Evolutionary conservation across 2,113 vertebrate genomes (phyloP), one percentile per base, ranked within the genome.

Genomic region (Pedionomus torquatus): DNA sequence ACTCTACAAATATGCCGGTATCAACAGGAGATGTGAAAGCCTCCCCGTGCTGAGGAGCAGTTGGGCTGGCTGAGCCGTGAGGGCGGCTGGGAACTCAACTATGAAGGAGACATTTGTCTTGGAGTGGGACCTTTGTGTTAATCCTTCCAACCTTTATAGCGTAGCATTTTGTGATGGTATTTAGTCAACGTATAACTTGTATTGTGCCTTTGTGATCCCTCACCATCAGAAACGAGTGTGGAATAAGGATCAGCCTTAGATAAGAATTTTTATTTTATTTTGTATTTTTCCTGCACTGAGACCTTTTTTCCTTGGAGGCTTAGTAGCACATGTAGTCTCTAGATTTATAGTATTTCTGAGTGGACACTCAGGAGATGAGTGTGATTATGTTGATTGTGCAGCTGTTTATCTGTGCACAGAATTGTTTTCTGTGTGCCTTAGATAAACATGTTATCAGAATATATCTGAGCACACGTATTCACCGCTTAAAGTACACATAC

Each of bases 21-120:
- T 84, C 77, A 92, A 82, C 61, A 78, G 35, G 77, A 68, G 83
- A 26, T 85, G 87, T 13, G 52, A 35, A n/a, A n/a, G 83, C 11
- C 16, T 43, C 75, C 48, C 11, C 33, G 89, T 11, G 6, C 48
- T 71, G 61, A 13, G 69, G 72, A 85, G 54, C 55, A 25, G 31
- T 9, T 79, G 90, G 93, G 65, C 89, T 86, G 95, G 69, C 89
- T 57, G 83, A 96, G 70, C 96, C 83, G 18, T 72, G 30, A 19
- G 65, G 84, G 91, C 54, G 76, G 81, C 68, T 96, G 96, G 83
- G 93, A 96, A 96, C 85, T 95, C 85, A 96, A 89, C 93, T 94
- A 80, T 95, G 88, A 95, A 96, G 93, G 93, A 96, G 93, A 93
- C 90, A 92, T 96, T 97, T 89, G 85, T 96, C 90, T 95, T 96